A percentile compares a stretch with the other conserved stretches of the same genome.
Evolutionary conservation across 2,888 invertebrate genomes (phyloP).

Genomic region (Brachylomia viminalis): DNA sequence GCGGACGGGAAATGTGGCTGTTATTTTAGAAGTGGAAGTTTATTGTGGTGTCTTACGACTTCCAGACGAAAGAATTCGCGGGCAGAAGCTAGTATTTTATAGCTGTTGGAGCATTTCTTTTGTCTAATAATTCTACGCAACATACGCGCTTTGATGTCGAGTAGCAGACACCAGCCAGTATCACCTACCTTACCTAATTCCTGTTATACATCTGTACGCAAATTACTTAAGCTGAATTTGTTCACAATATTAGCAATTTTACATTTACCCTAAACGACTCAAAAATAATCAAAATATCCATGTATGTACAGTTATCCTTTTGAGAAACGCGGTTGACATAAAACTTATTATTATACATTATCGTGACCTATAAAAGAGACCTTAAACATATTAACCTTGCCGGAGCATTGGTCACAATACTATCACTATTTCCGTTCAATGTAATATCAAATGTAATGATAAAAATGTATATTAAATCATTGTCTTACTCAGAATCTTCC

Average conservation of each 20-base stretch:
- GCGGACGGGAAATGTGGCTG: neutral
- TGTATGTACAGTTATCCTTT: neutral
- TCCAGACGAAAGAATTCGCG: neutral
- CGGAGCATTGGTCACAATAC: constrained; percentile 30
- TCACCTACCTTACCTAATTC: neutral
- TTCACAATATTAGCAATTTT: neutral
- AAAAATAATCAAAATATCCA: neutral
- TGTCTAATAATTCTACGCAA: neutral
- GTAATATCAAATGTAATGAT: constrained; percentile 25
- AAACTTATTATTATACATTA: constrained; percentile 4
- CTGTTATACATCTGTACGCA: neutral
- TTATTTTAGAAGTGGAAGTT: neutral
- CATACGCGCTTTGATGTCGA: neutral
- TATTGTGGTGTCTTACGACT: neutral
- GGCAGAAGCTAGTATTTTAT: neutral
- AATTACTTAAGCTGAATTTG: neutral
- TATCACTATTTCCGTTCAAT: constrained; percentile 35
- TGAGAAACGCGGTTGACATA: neutral
- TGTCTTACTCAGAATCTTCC: constrained; percentile 15
- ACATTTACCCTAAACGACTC: neutral
- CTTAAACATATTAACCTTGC: constrained; percentile 28
- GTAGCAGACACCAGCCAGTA: neutral
- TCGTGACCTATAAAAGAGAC: constrained; percentile 29
- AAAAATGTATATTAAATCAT: constrained; percentile 27
- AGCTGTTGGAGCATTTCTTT: neutral